phyloP scores from a whole-genome alignment of 2,797 vertebrate species.

The Anguilla megastoma region DNA sequence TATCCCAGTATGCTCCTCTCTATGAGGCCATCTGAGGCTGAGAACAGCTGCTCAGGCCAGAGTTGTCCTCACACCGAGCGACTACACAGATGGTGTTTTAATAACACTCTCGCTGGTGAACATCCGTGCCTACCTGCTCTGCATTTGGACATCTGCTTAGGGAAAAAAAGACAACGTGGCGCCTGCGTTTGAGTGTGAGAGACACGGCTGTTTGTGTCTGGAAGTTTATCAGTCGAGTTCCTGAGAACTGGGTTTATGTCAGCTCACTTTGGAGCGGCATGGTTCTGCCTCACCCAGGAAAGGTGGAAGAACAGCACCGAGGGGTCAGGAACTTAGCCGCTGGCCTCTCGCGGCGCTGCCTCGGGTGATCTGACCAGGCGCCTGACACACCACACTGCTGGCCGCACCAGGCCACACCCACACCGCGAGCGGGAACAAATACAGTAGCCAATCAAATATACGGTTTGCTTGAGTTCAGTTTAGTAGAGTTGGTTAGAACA shows the following conservation, averaged over 20 bases:
- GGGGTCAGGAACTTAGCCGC: slow-evolving; percentile 12
- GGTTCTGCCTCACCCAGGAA: slow-evolving; percentile 37
- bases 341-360: neutral
- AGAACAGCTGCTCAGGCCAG: neutral
- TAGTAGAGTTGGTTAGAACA: neutral
- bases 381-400: neutral
- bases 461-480: neutral
- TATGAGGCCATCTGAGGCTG: neutral
- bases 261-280: neutral
- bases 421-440: too few species aligned
- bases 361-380: neutral
- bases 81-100: neutral
- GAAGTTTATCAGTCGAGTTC: neutral
- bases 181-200: neutral
- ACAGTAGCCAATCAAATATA: neutral
- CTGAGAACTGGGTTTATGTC: neutral
- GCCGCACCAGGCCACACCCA: neutral
- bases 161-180: neutral
- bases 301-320: slow-evolving; percentile 20
- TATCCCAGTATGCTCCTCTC: neutral
- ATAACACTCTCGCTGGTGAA: neutral
- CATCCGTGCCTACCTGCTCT: neutral
- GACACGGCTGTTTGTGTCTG: neutral
- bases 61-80: neutral
- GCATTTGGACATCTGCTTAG: neutral